Evolutionary conservation across 1,140 invertebrate species (phyloP).

Genomic region (Drosophila insularis): DNA sequence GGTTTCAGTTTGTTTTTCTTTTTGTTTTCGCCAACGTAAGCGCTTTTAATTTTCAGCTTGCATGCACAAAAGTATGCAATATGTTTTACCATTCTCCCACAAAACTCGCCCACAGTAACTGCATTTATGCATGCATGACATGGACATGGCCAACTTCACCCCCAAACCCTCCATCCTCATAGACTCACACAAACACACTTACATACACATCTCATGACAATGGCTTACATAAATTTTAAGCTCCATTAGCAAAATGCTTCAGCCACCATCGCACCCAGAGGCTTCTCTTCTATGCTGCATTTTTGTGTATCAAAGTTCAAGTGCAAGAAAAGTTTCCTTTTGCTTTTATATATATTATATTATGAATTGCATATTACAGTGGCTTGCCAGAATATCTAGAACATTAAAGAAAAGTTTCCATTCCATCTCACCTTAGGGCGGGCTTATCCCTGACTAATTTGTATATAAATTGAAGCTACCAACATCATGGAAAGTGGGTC

Average conservation of each 20-base stretch:
- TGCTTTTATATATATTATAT: conserved; percentile 49
- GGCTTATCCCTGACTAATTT: conserved; percentile 57
- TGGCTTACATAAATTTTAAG: conserved; percentile 80
- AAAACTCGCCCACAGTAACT: conserved; percentile 27
- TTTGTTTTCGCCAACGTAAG: conserved; percentile 66
- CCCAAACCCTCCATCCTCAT: background rate
- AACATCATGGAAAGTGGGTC: conserved; percentile 5
- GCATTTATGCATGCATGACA: conserved; percentile 78
- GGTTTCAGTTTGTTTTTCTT: conserved; percentile 26
- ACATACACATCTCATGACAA: conserved; percentile 54
- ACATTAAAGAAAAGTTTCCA: conserved; percentile 65
- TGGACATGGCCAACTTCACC: conserved; percentile 5
- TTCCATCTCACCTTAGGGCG: conserved; percentile 48
- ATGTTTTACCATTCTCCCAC: conserved; percentile 49
- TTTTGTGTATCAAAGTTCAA: conserved; percentile 56
- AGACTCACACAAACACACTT: conserved; percentile 19
- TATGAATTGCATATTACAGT: conserved; percentile 72
- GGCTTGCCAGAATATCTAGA: conserved; percentile 53
- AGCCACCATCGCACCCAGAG: conserved; percentile 52
- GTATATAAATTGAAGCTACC: conserved; percentile 58
- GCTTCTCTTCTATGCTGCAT: conserved; percentile 35
- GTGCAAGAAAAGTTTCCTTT: conserved; percentile 69
- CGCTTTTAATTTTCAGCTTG: conserved; percentile 80
- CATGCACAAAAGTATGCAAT: conserved; percentile 81
- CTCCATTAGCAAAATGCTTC: conserved; percentile 79